Evolutionary conservation across 2,888 invertebrate genomes (phyloP), one percentile per base, ranked within the genome.

Genomic region (Acleris literana): DNA sequence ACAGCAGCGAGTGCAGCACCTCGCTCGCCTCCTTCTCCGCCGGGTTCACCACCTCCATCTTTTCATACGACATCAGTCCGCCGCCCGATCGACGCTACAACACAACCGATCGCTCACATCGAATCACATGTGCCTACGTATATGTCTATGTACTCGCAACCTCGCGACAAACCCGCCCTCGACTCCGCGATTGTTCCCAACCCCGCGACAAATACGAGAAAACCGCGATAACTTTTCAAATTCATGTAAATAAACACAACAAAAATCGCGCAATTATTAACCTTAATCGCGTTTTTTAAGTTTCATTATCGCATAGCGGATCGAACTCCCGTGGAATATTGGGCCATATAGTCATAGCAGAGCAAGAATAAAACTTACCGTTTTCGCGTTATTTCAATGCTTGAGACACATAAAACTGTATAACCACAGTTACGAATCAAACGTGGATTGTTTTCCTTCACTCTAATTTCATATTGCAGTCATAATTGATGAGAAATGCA

Each of bases 11-110:
- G 80, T 95, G 95, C 62, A 95, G 87, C 52, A 95, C 95, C 86
- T 95, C 95, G 77, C 95, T 95, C 20, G 95, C 95, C 82, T 95
- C 95, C 83, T 95, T 95, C 86, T 95, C 95, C 44, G 95, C 95
- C 69, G 94, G 93, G 82, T 94, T 94, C 73, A 94, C 94, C 75
- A 93, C 93, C 80, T 94, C 93, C 94, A 94, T 94, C 87, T 93
- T 93, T 79, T 92, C 90, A 83, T 87, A 93, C 74, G 91, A 91
- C 92, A 93, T 90, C 39, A 75, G 74, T 76, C 80, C 76, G 69
- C 72, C 70, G 70, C 71, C 57, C 76, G 82, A 80, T 84, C 82
- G 82, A 83, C 79, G 82, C 88, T 90, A 90, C 79, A 91, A 66
- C 56, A 60, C 66, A 66, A 90, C 79, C 87, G 86, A 91, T 85